Conservation (phyloP, 2,888 invertebrate genomes). For the Colostygia pectinataria region DNA sequence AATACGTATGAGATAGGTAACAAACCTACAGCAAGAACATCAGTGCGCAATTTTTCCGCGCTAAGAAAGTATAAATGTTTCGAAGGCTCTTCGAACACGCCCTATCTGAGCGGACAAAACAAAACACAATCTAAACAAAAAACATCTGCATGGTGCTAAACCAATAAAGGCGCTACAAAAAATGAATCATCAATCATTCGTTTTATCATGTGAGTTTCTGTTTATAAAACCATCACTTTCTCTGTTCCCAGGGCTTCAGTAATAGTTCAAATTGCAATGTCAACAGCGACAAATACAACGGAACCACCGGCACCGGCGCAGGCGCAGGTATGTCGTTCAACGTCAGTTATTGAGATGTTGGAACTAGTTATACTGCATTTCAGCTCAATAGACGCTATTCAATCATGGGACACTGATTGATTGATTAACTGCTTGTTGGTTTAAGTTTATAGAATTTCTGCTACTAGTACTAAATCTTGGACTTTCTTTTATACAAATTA, state of each 20-base stretch:
- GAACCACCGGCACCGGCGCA: slow-evolving; percentile 38
- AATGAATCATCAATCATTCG: too few species aligned
- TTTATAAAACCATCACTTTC: slow-evolving; percentile 22
- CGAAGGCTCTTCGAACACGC: too few species aligned
- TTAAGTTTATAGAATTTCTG: slow-evolving; percentile 7
- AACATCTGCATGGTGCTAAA: too few species aligned
- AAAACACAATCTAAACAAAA: too few species aligned
- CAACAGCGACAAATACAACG: slow-evolving; percentile 56
- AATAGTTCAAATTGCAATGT: slow-evolving; percentile 56
- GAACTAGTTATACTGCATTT: slow-evolving; percentile 21
- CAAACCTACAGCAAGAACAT: too few species aligned
- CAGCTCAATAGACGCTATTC: slow-evolving; percentile 10
- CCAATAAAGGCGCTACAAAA: too few species aligned
- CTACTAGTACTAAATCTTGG: not conserved
- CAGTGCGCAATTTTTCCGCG: too few species aligned
- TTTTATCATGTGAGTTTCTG: too few species aligned
- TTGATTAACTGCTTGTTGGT: slow-evolving; percentile 16
- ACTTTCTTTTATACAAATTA: not conserved
- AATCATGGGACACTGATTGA: slow-evolving; percentile 23
- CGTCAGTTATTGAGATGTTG: slow-evolving; percentile 24
- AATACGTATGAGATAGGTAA: too few species aligned
- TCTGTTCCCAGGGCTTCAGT: slow-evolving; percentile 61
- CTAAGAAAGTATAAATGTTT: too few species aligned
- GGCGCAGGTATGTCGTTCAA: slow-evolving; percentile 39
- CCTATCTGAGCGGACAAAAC: too few species aligned